phyloP scores from a whole-genome alignment of 1,140 invertebrate genomes.

The Manduca sexta region DNA sequence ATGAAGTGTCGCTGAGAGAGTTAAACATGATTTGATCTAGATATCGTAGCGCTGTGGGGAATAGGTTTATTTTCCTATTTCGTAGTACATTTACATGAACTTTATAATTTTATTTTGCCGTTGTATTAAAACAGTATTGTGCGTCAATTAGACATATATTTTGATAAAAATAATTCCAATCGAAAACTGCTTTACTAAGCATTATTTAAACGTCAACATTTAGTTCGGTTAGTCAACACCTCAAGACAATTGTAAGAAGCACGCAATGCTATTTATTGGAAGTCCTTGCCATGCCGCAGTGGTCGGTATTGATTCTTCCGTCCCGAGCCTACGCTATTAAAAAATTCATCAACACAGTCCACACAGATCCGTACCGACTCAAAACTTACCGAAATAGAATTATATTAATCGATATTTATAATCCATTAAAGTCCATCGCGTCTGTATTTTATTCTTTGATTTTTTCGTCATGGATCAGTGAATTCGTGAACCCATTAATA shows the following conservation, averaged over 20 bases:
- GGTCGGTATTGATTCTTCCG: conserved; percentile 63
- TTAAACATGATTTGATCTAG: too few relatives aligned
- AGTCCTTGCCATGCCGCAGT: conserved; percentile 45
- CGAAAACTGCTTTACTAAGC: too few relatives aligned
- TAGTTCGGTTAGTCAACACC: conserved; percentile 3
- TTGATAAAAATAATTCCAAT: too few relatives aligned
- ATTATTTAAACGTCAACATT: too few relatives aligned
- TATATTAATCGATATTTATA: conserved; percentile 7
- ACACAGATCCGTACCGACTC: conserved; percentile 41
- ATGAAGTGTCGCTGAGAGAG: too few relatives aligned
- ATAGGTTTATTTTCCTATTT: too few relatives aligned
- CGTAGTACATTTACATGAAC: too few relatives aligned
- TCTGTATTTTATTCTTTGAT: not conserved
- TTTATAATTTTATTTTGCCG: too few relatives aligned
- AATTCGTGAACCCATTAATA: not conserved
- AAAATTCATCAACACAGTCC: conserved; percentile 61
- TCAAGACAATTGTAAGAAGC: conserved; percentile 21
- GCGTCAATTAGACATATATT: too few relatives aligned
- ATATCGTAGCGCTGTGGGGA: too few relatives aligned
- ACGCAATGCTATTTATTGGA: conserved; percentile 1
- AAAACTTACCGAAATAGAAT: conserved; percentile 24
- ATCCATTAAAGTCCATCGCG: conserved; percentile 4
- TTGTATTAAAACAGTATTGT: too few relatives aligned
- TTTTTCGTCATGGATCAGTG: not conserved
- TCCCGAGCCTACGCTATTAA: conserved; percentile 60